These are phyloP conservation scores for Cyphomyrus discorhynchus DNA, from an alignment of 2,113 vertebrate species.

Conservation along the genomic window DNA sequence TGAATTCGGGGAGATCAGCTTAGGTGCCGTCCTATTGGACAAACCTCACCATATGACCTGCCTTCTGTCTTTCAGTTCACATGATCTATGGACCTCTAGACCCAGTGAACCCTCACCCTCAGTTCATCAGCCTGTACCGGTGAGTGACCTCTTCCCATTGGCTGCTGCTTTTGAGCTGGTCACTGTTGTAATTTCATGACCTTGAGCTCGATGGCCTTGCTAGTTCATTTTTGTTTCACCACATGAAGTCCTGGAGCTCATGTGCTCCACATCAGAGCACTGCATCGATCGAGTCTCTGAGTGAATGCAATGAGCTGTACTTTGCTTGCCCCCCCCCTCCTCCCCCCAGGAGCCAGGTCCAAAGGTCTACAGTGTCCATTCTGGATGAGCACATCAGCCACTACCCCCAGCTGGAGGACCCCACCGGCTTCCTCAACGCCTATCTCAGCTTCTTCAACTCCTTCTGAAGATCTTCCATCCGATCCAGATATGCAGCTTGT, in stretches of 20 bases:
- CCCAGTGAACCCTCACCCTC: constrained; percentile 82
- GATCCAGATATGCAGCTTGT: not conserved
- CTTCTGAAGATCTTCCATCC: constrained; percentile 64
- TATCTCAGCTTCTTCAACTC: constrained; percentile 93
- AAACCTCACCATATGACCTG: not conserved
- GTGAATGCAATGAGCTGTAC: not conserved
- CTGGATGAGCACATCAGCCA: constrained; percentile 91
- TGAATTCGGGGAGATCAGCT: not conserved
- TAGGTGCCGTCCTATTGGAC: not conserved
- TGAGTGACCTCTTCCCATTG: constrained; percentile 53
- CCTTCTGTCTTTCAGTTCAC: constrained; percentile 68
- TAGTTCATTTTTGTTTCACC: not conserved
- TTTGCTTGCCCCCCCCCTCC: not conserved
- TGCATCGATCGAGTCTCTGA: not conserved
- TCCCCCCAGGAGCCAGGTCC: constrained; percentile 71
- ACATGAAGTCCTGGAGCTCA: not conserved
- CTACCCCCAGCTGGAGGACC: constrained; percentile 93
- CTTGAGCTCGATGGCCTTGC: not conserved
- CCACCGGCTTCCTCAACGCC: constrained; percentile 80
- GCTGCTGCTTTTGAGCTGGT: not conserved
- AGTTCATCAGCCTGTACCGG: constrained; percentile 85
- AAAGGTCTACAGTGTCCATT: constrained; percentile 74
- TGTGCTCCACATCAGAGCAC: not conserved
- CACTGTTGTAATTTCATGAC: not conserved
- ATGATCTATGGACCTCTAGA: constrained; percentile 91